phyloP scores from a whole-genome alignment of 2,113 vertebrate species.

The Potamarius usumacintae region DNA sequence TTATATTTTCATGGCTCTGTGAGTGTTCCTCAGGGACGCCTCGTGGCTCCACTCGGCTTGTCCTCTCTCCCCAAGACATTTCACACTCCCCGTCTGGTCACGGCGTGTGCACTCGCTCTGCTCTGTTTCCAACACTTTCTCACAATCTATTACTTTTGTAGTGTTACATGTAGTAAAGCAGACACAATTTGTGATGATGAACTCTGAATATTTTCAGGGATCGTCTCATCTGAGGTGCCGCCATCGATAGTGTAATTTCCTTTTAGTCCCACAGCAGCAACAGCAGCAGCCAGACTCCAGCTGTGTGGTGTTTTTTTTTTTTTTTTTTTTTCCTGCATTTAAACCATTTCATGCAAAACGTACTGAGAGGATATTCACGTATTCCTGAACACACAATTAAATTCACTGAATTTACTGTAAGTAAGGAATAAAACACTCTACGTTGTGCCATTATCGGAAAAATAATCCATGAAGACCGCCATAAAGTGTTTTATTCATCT shows the following conservation, averaged over 20 bases:
- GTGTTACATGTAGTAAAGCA: neutral
- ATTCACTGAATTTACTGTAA: too few relatives aligned
- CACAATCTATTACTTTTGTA: neutral
- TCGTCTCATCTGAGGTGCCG: neutral
- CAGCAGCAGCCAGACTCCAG: neutral
- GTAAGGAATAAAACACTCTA: too few relatives aligned
- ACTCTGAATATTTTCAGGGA: neutral
- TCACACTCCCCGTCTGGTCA: conserved; percentile 17
- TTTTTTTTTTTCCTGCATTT: neutral
- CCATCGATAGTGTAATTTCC: neutral
- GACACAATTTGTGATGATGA: neutral
- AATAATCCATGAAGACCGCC: too few relatives aligned
- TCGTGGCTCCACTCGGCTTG: conserved; percentile 12
- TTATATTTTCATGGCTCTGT: conserved; percentile 46
- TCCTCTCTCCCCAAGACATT: conserved; percentile 30
- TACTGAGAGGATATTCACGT: too few relatives aligned
- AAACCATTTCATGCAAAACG: neutral
- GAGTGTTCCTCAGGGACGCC: conserved; percentile 34
- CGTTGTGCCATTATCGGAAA: too few relatives aligned
- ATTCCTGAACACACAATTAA: too few relatives aligned
- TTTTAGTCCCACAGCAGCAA: neutral
- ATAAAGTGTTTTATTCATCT: too few relatives aligned
- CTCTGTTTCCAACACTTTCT: neutral
- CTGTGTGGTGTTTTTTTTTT: neutral
- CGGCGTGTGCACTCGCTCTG: neutral